Evolutionary conservation across 2,797 vertebrate species (phyloP).

Genomic region (Chiroxiphia lanceolata): DNA sequence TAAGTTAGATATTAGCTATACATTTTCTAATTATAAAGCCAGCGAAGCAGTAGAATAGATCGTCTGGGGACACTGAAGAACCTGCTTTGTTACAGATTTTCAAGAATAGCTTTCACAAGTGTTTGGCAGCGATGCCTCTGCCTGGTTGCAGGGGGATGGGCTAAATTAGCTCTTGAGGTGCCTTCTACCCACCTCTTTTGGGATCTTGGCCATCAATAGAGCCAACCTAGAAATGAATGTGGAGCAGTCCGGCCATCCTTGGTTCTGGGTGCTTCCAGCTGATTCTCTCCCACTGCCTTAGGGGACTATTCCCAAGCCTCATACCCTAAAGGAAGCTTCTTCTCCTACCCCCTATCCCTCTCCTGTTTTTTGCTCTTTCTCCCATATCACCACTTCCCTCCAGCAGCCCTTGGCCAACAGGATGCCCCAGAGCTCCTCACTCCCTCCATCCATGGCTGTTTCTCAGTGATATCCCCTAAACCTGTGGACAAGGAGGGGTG

Average conservation of each 20-base stretch:
- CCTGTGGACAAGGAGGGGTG: not conserved
- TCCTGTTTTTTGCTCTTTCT: rapidly evolving
- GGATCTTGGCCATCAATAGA: not conserved
- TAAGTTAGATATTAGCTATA: constrained; percentile 64
- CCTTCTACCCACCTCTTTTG: constrained; percentile 49
- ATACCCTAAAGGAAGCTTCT: not conserved
- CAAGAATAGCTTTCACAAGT: constrained; percentile 49
- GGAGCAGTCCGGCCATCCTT: not conserved
- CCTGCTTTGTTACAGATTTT: constrained; percentile 56
- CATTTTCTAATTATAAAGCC: constrained; percentile 65
- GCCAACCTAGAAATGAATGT: not conserved
- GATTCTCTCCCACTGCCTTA: not conserved
- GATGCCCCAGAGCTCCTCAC: not conserved
- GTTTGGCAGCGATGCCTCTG: not conserved
- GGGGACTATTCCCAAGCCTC: not conserved
- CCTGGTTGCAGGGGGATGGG: not conserved
- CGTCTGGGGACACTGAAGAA: constrained; percentile 49
- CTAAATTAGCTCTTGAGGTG: constrained; percentile 53
- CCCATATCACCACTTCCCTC: rapidly evolving
- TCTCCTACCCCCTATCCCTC: not conserved
- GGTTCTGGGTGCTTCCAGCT: not conserved
- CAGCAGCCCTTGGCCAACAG: not conserved
- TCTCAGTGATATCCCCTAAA: not conserved
- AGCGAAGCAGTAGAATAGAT: constrained; percentile 44
- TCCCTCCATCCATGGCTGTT: rapidly evolving